A percentile compares a stretch with the other conserved stretches of the same genome.
Evolutionary conservation across 2,888 invertebrate genomes (phyloP).

Genomic region (Tipula unca): DNA sequence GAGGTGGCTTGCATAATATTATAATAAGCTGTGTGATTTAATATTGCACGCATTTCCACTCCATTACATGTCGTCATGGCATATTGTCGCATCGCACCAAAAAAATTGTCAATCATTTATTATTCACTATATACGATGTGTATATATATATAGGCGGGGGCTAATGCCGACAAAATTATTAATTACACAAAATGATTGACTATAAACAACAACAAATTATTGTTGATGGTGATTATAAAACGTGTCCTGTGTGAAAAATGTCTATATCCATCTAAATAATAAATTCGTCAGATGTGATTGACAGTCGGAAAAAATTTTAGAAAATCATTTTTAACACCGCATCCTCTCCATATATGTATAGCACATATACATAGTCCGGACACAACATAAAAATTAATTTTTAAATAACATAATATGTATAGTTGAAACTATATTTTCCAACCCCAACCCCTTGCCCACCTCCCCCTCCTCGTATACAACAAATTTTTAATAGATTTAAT

Average conservation of each 20-base stretch:
- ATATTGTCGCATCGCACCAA: not conserved
- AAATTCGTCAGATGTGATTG: not conserved
- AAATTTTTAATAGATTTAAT: not conserved
- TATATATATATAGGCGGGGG: too few species aligned
- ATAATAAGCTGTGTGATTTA: too few species aligned
- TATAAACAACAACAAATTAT: not conserved
- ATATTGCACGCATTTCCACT: not conserved
- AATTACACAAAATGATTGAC: not conserved
- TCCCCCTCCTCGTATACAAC: not conserved
- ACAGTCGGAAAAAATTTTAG: not conserved
- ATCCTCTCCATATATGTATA: not conserved
- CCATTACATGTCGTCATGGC: not conserved
- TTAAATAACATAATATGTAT: not conserved
- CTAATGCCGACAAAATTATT: not conserved
- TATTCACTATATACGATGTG: not conserved
- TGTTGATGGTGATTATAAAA: not conserved
- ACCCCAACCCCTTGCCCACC: not conserved
- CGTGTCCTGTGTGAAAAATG: not conserved
- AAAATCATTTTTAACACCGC: not conserved
- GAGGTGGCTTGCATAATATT: not conserved
- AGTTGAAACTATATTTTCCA: not conserved
- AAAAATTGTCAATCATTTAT: not conserved
- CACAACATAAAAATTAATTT: not conserved
- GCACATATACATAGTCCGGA: not conserved
- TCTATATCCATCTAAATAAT: not conserved